A percentile compares a stretch with the other conserved stretches of the same genome.
Evolutionary conservation across 1,140 invertebrate genomes (phyloP).

Genomic region (Geopemphigus sp.): DNA sequence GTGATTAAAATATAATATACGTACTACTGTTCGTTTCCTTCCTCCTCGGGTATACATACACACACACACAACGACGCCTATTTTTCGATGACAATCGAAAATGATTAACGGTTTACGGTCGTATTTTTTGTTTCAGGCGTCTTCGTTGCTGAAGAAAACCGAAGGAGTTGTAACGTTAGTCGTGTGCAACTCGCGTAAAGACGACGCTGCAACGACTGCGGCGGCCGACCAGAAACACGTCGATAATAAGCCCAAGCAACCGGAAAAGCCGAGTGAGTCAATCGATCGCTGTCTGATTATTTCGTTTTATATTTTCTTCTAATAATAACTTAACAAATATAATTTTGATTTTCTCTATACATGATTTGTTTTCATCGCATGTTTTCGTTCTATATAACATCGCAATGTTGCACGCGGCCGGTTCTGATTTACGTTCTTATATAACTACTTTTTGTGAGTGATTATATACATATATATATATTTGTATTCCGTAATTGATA

Average conservation of each 20-base stretch:
- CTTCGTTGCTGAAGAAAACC: constrained; percentile 77
- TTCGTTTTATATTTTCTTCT: not conserved
- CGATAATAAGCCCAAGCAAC: constrained; percentile 53
- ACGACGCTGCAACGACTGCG: not conserved
- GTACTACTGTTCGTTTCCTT: too few relatives aligned
- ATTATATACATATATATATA: too few relatives aligned
- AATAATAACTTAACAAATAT: not conserved
- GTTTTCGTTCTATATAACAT: not conserved
- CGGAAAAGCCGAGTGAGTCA: constrained; percentile 57
- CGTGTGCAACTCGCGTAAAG: constrained; percentile 76
- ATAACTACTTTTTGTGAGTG: constrained; percentile 15
- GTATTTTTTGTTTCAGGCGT: constrained; percentile 63
- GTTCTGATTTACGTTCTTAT: not conserved
- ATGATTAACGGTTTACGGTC: too few relatives aligned
- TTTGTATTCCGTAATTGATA: too few relatives aligned
- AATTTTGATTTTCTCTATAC: not conserved
- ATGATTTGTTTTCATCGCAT: constrained; percentile 15
- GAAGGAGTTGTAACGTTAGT: constrained; percentile 82
- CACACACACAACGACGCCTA: too few relatives aligned
- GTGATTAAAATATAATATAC: too few relatives aligned
- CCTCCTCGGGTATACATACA: too few relatives aligned
- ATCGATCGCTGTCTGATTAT: too few relatives aligned
- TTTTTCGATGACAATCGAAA: too few relatives aligned
- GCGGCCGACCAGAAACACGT: not conserved
- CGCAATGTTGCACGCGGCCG: not conserved